Conservation (phyloP, 1,140 invertebrate species). For the Pararge aegeria region DNA sequence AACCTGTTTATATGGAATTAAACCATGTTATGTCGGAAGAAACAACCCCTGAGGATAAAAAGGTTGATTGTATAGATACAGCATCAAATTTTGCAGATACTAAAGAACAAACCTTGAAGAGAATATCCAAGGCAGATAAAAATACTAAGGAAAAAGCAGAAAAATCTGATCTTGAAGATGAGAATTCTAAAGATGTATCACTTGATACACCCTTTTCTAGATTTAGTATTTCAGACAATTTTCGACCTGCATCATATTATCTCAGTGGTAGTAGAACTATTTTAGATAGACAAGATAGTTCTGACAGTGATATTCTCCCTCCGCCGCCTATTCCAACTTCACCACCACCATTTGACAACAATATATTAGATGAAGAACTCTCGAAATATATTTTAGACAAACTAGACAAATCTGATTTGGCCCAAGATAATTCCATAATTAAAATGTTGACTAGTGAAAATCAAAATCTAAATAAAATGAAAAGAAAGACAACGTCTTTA, state of each 20-base stretch:
- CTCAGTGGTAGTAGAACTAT: constrained; percentile 83
- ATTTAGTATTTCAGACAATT: constrained; percentile 92
- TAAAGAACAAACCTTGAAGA: constrained; percentile 63
- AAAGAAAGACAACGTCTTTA: constrained; percentile 74
- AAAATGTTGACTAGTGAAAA: constrained; percentile 74
- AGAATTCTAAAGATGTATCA: constrained; percentile 86
- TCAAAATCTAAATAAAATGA: constrained; percentile 66
- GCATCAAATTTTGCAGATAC: constrained; percentile 70
- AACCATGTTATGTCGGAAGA: constrained; percentile 66
- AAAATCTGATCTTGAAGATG: constrained; percentile 92
- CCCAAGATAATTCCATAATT: constrained; percentile 71
- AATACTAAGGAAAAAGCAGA: constrained; percentile 81
- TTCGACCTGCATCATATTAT: constrained; percentile 92
- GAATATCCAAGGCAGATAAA: constrained; percentile 55
- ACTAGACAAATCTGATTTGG: constrained; percentile 69
- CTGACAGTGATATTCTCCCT: constrained; percentile 89
- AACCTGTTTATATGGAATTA: constrained; percentile 92
- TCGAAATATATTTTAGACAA: constrained; percentile 74
- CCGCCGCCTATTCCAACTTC: constrained; percentile 90
- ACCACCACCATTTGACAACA: constrained; percentile 86
- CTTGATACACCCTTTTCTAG: constrained; percentile 75
- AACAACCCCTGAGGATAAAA: constrained; percentile 32
- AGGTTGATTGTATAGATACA: constrained; percentile 44
- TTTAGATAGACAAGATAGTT: constrained; percentile 87
- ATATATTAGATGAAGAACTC: constrained; percentile 74